Base-by-base conservation (phyloP, 2,113 vertebrate species). In the Channa argus region DNA sequence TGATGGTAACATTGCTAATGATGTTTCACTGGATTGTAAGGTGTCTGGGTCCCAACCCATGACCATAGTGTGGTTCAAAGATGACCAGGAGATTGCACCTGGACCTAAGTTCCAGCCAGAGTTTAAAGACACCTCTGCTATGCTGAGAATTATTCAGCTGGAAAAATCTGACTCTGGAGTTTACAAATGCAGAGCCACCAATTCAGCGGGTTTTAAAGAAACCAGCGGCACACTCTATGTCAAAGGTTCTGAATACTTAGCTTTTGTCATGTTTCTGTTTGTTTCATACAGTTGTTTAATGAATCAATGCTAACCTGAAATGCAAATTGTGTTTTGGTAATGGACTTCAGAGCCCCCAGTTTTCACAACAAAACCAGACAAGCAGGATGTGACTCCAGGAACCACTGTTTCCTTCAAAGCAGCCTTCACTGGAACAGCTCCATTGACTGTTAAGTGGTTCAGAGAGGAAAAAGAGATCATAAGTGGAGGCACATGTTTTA, bases 11-110 rank as follows among this genome's bases (percentile, higher is more conserved):
- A 66, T 98, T 82, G 94, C 80, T 4, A 77, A 88, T 6, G 88
- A 93, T 0, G 92, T 96, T 63, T 95, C 81, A 33, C 83, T 99
- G 90, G 97, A 99, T 70, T 97, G 97, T 91, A 99, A 95, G 88
- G 95, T 98, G 68, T 96, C 98, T 74, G 98, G 98, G 74, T 99
- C 97, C 47, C 96, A 98, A 69, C 97, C 97, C 49, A 97, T 99
- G 95, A 95, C 93, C 0, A 80, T 98, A 52, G 90, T 90, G 77
- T 99, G 98, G 98, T 98, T 97, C 90, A 99, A 98, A 91, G 95
- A 98, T 11, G 96, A 96, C 3, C 94, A 85, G 85, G 96, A 98
- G 84, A 80, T 98, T 24, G 60, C 85, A 13, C 52, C 95, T 79
- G 94, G 95, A 52, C 83, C 90, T 66, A 98, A 94, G 87, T 96